Conservation (phyloP, 2,888 invertebrate species). For the Parnassius mnemosyne region DNA sequence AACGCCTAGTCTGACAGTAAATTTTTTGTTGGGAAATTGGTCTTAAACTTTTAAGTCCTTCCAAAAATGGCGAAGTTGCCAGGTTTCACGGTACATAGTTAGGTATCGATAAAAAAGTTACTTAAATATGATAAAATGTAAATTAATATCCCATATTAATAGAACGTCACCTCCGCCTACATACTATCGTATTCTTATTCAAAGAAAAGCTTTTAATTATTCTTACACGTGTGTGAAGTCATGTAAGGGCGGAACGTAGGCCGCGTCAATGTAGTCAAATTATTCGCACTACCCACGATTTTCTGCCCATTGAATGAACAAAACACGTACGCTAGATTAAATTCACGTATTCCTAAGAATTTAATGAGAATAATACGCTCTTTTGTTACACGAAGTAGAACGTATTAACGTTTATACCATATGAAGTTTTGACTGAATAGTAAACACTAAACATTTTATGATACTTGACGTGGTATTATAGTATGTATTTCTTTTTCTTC, state of each 20-base stretch:
- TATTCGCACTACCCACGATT: constrained; percentile 24
- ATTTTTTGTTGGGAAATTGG: too few relatives aligned
- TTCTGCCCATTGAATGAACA: constrained; percentile 23
- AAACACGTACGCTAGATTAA: constrained; percentile 24
- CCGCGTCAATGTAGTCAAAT: constrained; percentile 23
- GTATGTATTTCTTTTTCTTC: too few relatives aligned
- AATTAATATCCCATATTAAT: too few relatives aligned
- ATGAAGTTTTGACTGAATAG: too few relatives aligned
- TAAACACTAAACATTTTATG: too few relatives aligned
- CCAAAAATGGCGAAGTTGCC: too few relatives aligned
- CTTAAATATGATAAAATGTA: too few relatives aligned
- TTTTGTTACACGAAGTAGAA: constrained; percentile 5
- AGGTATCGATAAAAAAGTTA: too few relatives aligned
- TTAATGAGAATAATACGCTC: constrained; percentile 14
- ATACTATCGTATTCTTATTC: constrained; percentile 5
- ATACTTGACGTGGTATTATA: too few relatives aligned
- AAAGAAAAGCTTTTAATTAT: constrained; percentile 19
- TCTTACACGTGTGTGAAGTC: constrained; percentile 22
- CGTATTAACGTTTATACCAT: neutral
- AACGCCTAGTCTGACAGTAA: too few relatives aligned
- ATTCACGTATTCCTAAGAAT: constrained; percentile 24
- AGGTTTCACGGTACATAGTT: too few relatives aligned
- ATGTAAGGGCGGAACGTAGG: constrained; percentile 15
- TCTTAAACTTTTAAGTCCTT: too few relatives aligned
- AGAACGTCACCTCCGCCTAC: neutral